phyloP scores from a whole-genome alignment of 2,888 invertebrate species.

The Caenorhabditis sp. region DNA sequence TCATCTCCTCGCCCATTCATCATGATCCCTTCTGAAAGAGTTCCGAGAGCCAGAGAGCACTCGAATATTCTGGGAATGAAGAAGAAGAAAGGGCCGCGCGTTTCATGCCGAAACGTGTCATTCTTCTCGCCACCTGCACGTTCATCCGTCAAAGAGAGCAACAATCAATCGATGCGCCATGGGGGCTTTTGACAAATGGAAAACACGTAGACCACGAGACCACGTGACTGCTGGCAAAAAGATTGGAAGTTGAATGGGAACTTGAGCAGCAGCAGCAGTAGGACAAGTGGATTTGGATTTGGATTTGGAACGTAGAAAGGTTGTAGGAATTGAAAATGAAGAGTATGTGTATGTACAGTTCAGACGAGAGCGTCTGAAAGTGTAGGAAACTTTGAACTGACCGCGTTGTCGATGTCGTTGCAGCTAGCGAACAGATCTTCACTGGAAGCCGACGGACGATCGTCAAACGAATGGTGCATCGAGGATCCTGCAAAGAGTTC shows the following conservation, averaged over 20 bases:
- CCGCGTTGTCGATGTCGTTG: conserved; percentile 53
- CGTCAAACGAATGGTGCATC: conserved; percentile 59
- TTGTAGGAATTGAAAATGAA: background rate
- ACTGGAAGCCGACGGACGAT: conserved; percentile 53
- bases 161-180: background rate
- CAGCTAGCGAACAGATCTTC: conserved; percentile 55
- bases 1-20: no score
- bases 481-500: conserved; percentile 39
- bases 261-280: no score
- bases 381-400: conserved; percentile 9
- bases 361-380: background rate
- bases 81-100: background rate
- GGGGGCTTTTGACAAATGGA: background rate
- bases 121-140: no score
- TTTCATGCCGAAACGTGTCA: no score
- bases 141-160: no score
- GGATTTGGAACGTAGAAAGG: no score
- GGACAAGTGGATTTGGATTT: no score
- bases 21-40: no score
- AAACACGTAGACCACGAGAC: background rate
- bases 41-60: background rate
- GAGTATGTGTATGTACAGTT: conserved; percentile 3
- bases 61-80: background rate
- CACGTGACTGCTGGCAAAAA: background rate
- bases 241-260: background rate